phyloP scores from a whole-genome alignment of 1,140 invertebrate genomes.

The Myzus persicae region DNA sequence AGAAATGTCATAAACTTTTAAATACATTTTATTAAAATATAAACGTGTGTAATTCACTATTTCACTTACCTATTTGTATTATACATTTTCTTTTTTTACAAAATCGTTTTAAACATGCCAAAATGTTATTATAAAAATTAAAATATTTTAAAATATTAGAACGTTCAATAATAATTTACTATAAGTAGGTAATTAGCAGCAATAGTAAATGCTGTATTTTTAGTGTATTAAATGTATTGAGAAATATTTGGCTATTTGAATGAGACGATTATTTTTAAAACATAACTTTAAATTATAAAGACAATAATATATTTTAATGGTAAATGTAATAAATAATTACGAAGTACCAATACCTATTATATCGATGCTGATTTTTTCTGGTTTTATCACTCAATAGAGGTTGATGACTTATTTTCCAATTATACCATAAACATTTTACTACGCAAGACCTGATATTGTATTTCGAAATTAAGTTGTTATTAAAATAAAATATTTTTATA shows the following conservation, averaged over 20 bases:
- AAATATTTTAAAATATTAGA: too few relatives aligned
- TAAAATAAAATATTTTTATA: background rate
- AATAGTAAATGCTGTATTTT: background rate
- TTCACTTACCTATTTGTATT: too few relatives aligned
- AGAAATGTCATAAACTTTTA: too few relatives aligned
- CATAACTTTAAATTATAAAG: background rate
- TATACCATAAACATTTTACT: background rate
- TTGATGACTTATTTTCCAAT: conserved; percentile 2
- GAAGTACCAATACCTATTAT: background rate
- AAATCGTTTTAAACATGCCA: too few relatives aligned
- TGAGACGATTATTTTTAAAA: background rate
- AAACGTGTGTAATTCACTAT: too few relatives aligned
- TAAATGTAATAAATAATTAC: background rate
- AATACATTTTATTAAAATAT: too few relatives aligned
- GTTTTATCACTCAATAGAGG: background rate
- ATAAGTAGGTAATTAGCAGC: too few relatives aligned
- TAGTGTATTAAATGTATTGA: background rate
- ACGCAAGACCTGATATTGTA: background rate
- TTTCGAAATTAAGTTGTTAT: background rate
- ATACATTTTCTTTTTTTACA: too few relatives aligned
- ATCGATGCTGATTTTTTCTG: background rate
- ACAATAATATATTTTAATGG: background rate
- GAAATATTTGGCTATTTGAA: background rate
- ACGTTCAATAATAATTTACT: background rate
- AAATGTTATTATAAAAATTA: too few relatives aligned